These are phyloP conservation scores for Centropristis striata DNA, from an alignment of 2,113 vertebrate genomes.

Conservation along the genomic window DNA sequence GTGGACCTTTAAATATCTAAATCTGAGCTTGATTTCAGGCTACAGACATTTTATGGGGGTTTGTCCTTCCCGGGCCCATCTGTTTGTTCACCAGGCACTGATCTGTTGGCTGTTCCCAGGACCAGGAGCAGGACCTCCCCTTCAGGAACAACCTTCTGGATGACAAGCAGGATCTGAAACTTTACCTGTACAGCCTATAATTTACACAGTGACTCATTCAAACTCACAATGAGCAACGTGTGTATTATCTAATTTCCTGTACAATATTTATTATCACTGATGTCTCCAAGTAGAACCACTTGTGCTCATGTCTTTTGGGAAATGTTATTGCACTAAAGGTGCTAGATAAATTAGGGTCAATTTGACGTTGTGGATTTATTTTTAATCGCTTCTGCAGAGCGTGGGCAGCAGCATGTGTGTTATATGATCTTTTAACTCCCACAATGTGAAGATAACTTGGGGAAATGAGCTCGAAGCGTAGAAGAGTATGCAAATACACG, in stretches of 20 bases:
- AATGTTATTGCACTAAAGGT: background rate
- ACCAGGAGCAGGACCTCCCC: no score
- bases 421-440: no score
- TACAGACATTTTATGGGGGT: background rate
- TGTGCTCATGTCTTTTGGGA: background rate
- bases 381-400: no score
- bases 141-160: background rate
- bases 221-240: no score
- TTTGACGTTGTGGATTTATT: background rate
- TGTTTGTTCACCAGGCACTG: background rate
- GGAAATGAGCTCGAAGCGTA: no score
- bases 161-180: background rate
- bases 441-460: background rate
- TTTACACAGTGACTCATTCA: slow-evolving; percentile 10
- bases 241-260: slow-evolving; percentile 1
- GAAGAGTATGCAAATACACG: background rate
- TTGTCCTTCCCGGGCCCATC: background rate
- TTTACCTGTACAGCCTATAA: background rate
- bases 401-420: background rate
- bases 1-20: background rate
- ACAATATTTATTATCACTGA: background rate
- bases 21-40: background rate
- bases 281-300: no score
- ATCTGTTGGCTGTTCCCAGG: background rate
- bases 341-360: background rate